Percentiles rank a stretch among this genome's conserved stretches.
phyloP scores from a whole-genome alignment of 2,797 vertebrate genomes.

The Lates japonicus region DNA sequence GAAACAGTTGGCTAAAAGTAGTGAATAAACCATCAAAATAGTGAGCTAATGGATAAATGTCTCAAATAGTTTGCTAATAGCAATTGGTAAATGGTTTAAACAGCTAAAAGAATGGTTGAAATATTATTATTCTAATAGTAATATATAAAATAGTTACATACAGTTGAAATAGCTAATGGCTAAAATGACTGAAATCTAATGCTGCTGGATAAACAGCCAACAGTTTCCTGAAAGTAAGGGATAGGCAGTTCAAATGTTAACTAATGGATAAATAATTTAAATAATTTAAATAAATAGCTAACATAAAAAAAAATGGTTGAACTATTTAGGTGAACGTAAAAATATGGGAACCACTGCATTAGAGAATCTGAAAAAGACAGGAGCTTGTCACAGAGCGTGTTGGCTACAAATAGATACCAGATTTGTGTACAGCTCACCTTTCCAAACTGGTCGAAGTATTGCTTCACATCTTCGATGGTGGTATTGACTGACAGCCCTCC shows the following conservation, averaged over 20 bases:
- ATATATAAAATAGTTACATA: too few species aligned
- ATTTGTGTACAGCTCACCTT: constrained; percentile 87
- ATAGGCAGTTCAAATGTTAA: neutral
- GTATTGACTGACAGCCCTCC: constrained; percentile 97
- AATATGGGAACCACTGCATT: neutral
- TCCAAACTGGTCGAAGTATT: constrained; percentile 97
- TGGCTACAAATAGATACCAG: constrained; percentile 19
- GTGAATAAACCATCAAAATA: neutral
- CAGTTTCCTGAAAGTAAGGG: neutral
- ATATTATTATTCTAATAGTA: too few species aligned
- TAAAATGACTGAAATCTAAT: too few species aligned
- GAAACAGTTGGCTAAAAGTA: neutral
- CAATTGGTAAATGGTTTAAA: neutral
- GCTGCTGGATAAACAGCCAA: too few species aligned
- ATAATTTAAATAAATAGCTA: too few species aligned
- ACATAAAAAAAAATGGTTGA: too few species aligned
- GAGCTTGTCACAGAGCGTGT: neutral
- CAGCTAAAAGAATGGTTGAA: too few species aligned
- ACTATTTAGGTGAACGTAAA: too few species aligned
- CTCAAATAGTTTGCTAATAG: neutral
- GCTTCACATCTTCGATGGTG: constrained; percentile 96
- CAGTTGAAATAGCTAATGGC: too few species aligned
- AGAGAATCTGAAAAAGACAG: constrained; percentile 12
- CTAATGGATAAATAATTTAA: too few species aligned
- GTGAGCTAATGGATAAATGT: neutral